Evolutionary conservation across 2,797 vertebrate genomes (phyloP).

Genomic region (Oreonectes daqikongensis): DNA sequence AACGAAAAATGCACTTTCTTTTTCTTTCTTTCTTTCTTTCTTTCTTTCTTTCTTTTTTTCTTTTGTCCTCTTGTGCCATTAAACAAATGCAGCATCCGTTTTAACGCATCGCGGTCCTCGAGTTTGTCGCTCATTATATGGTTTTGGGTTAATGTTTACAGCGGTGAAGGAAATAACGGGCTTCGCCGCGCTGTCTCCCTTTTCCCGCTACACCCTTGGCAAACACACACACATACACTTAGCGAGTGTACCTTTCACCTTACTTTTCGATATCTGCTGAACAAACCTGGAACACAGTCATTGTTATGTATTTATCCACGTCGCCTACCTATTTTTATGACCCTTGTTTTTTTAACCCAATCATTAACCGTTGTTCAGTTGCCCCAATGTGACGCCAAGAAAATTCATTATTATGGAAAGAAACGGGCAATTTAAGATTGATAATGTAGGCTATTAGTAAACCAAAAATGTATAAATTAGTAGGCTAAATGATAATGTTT

Average conservation of each 20-base stretch:
- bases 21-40: conserved; percentile 4
- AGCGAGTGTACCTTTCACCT: conserved; percentile 41
- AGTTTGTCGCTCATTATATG: conserved; percentile 18
- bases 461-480: background rate
- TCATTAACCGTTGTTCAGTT: background rate
- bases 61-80: background rate
- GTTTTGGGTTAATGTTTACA: conserved; percentile 65
- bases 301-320: conserved; percentile 41
- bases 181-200: conserved; percentile 47
- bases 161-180: conserved; percentile 64
- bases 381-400: background rate
- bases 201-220: conserved; percentile 63
- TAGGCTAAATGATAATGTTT: background rate
- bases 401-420: background rate
- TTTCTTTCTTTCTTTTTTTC: background rate
- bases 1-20: background rate
- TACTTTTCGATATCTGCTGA: conserved; percentile 33
- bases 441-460: background rate
- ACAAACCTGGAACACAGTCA: conserved; percentile 6
- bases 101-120: conserved; percentile 23
- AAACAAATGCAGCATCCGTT: background rate
- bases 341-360: conserved; percentile 21
- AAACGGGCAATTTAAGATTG: background rate
- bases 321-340: conserved; percentile 33
- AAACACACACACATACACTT: conserved; percentile 59